Base-by-base conservation (phyloP, 2,888 invertebrate genomes). In the Lamellibrachia columna region DNA sequence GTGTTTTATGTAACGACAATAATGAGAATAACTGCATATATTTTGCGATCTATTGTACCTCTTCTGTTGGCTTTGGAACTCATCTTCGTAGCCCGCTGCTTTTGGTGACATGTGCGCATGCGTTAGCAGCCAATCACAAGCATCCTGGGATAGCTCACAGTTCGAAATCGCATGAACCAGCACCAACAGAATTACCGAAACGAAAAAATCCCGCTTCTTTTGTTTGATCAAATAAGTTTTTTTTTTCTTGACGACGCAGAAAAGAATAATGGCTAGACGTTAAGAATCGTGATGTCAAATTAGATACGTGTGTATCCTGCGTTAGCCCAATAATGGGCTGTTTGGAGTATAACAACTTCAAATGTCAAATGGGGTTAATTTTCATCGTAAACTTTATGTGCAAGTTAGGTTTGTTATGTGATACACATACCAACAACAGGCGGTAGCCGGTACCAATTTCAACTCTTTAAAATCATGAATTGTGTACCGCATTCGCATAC, bases 51-150 rank as follows among this genome's bases (percentile, higher is more conserved):
- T 91, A 91, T 75, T 53, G 40, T 75, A 93, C 93, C 93, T 93
- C 93, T 93, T 91, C 93, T 93, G 91, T 93, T 93, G 90, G 91
- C 90, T 93, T 93, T 91, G 90, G 93, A 93, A 93, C 93, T 93
- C 93, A 93, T 93, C 60, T 52, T 91, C 91, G 75, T 75, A 75
- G 75, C 75, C 75, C 75, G 75, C 75, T 75, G 75, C 15, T 58
- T 75, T 75, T 75, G 15, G 75, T 75, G 75, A 75, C 75, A 6
- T 11, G n/a, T 75, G 75, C 75, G 75, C 75, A 75, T 75, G 75
- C 75, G 75, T 75, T 75, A 15, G 22, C 75, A 75, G 75, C 75
- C 22, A 75, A 75, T 22, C 22, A 75, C 22, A 22, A 75, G 75
- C 75, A 75, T 75, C 75, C 75, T 75, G 75, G 75, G 75, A 75